These are phyloP conservation scores for Bradypodion ventrale DNA, from an alignment of 2,797 vertebrate species.

Conservation along the genomic window DNA sequence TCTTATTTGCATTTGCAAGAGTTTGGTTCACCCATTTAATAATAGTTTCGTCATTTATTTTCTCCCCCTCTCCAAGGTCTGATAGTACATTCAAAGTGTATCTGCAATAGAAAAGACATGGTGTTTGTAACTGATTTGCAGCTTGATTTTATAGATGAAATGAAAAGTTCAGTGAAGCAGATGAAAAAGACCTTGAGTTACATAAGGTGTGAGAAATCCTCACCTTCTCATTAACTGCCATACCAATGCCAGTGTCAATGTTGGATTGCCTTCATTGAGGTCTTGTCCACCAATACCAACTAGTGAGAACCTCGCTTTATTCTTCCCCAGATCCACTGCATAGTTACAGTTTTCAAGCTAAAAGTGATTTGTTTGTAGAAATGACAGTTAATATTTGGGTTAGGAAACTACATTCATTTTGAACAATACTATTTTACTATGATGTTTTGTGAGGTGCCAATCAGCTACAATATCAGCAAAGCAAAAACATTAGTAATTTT, in stretches of 20 bases:
- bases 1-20: constrained; percentile 83
- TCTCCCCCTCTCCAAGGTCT: constrained; percentile 91
- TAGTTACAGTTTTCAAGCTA: constrained; percentile 99
- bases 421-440: neutral
- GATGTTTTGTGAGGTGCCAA: neutral
- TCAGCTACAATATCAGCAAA: neutral
- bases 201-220: constrained; percentile 9
- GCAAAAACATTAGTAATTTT: neutral
- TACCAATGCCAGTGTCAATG: constrained; percentile 90
- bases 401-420: neutral
- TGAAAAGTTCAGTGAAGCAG: neutral
- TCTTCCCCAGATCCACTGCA: constrained; percentile 90
- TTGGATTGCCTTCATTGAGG: constrained; percentile 87
- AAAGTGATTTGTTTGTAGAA: constrained; percentile 47
- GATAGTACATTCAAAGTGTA: constrained; percentile 92
- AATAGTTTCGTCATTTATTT: constrained; percentile 90
- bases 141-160: neutral
- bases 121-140: constrained; percentile 8
- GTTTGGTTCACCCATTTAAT: constrained; percentile 94
- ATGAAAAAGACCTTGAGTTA: neutral
- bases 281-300: constrained; percentile 95
- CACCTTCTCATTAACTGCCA: constrained; percentile 99
- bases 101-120: constrained; percentile 72
- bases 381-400: constrained; percentile 28
- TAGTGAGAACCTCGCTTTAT: constrained; percentile 89